Base-by-base conservation (phyloP, 2,888 invertebrate species). In the Nebria salina region DNA sequence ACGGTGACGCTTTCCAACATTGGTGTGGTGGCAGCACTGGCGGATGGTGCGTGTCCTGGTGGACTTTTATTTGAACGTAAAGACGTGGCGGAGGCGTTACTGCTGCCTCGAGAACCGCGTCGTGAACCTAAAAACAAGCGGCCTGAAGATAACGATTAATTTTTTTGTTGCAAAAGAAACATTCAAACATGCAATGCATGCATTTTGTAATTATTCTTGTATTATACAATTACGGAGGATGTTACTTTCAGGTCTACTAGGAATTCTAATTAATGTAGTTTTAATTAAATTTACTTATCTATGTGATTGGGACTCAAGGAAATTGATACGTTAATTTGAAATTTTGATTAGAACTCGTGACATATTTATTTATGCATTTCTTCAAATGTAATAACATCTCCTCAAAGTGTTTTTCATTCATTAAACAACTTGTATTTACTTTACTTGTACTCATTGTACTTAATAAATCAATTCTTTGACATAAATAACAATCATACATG, bases 61-160 rank as follows among this genome's bases (percentile, higher is more conserved):
- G 89, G 89, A 83, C 91, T 93, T 86, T 91, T 93, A 83, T 92
- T 93, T 81, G 94, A 94, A 85, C 93, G 91, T 84, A 93, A 89
- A 41, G 95, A 95, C 26, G 93, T 91, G 76, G 93, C 94, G n/a
- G 95, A 95, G 80, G 94, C 93, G 85, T 93, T 95, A 87, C 95
- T 95, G 88, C 94, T 94, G 75, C 93, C 93, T 87, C 93, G 92
- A 83, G 95, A 95, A 83, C 94, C 95, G 83, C 95, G 92, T 83
- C 94, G 91, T 84, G 92, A 91, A 9, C 91, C 91, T 89, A 90
- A 87, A 88, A 90, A 89, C 86, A 88, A 86, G 87, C 89, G 89
- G 84, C 89, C 89, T 89, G 88, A 83, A 84, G 77, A 65, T 66
- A 65, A 73, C 25, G 72, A 54, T 82, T 72, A 82, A 68, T 77